A percentile compares a stretch with the other conserved stretches of the same genome.
Conservation (phyloP, 2,797 vertebrate genomes). For the Enteromius treurensis region DNA sequence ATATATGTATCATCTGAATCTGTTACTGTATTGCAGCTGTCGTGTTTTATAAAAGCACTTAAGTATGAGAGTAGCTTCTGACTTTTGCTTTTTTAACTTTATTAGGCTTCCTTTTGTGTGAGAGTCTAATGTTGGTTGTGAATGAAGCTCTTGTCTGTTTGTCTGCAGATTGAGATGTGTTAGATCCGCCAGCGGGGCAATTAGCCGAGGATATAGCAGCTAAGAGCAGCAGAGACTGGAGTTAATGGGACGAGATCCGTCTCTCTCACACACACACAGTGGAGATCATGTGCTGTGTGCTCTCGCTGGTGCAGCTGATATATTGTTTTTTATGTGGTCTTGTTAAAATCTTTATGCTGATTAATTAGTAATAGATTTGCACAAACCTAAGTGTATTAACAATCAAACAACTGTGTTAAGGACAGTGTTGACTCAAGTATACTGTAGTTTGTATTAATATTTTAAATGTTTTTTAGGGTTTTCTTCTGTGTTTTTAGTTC, state of each 20-base stretch:
- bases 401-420: not conserved
- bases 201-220: constrained; percentile 51
- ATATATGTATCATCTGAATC: not conserved
- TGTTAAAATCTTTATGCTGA: not conserved
- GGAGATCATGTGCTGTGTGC: not conserved
- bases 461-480: not conserved
- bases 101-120: not conserved
- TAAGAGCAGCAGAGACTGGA: constrained; percentile 45
- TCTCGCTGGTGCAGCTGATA: not conserved
- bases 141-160: not conserved
- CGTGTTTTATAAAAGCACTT: not conserved
- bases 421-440: not conserved
- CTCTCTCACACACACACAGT: not conserved
- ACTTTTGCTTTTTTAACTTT: not conserved
- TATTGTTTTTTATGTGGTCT: not conserved
- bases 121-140: not conserved
- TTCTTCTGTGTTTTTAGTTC: not conserved
- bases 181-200: constrained; percentile 36
- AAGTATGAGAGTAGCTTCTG: not conserved
- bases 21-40: not conserved
- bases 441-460: not conserved
- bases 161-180: constrained; percentile 45
- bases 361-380: not conserved
- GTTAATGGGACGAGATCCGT: constrained; percentile 57
- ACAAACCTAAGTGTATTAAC: not conserved